Percentiles rank a stretch among this genome's conserved stretches.
These are phyloP conservation scores for Eulimnadia texana DNA, from an alignment of 1,140 invertebrate genomes.

Conservation along the genomic window DNA sequence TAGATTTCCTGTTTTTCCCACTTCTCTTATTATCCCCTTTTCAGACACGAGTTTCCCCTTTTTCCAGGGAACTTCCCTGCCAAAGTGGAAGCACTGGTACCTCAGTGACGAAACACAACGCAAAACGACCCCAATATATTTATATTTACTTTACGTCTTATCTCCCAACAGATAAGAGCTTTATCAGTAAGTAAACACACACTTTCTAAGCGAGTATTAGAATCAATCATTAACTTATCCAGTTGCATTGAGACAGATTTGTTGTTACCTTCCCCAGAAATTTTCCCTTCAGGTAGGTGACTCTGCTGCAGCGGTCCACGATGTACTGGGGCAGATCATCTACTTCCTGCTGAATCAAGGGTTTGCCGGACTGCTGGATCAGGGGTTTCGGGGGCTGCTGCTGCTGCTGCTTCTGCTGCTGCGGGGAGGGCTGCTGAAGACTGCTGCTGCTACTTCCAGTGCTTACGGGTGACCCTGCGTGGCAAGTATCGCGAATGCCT, in stretches of 20 bases:
- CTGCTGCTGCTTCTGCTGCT: slow-evolving; percentile 16
- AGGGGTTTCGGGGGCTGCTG: slow-evolving; percentile 17
- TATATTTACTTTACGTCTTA: too few species aligned
- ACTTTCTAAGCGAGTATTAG: too few species aligned
- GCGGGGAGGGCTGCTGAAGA: slow-evolving; percentile 10
- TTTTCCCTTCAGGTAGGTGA: slow-evolving; percentile 37
- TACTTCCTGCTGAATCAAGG: slow-evolving; percentile 21
- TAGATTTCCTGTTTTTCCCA: too few species aligned
- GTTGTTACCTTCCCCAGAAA: slow-evolving; percentile 38
- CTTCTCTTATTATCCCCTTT: too few species aligned
- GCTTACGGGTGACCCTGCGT: slow-evolving; percentile 4
- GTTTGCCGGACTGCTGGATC: not conserved
- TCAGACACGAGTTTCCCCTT: too few species aligned
- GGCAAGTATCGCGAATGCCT: slow-evolving; percentile 20
- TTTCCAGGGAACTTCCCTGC: too few species aligned
- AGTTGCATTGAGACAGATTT: not conserved
- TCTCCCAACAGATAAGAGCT: too few species aligned
- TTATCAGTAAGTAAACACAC: too few species aligned
- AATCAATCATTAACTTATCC: too few species aligned
- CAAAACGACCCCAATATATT: too few species aligned
- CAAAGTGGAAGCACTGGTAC: too few species aligned
- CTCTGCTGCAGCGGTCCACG: slow-evolving; percentile 34
- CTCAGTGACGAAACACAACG: too few species aligned
- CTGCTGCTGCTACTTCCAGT: not conserved
- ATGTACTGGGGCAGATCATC: slow-evolving; percentile 36